Percentiles rank a stretch among this genome's conserved stretches.
phyloP scores from a whole-genome alignment of 2,888 invertebrate species.

The Abscondita cerata region DNA sequence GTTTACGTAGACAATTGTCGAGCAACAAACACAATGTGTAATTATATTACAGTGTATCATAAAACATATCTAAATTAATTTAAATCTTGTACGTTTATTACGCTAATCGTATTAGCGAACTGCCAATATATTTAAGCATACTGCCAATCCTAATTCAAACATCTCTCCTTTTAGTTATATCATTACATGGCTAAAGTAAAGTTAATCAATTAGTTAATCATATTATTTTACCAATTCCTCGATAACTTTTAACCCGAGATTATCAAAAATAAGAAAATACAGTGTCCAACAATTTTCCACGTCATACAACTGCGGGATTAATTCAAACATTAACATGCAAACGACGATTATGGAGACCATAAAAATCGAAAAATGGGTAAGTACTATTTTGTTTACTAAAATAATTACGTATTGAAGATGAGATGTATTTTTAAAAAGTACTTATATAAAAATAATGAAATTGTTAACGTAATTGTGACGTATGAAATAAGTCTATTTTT shows the following conservation, averaged over 20 bases:
- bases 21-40: background rate
- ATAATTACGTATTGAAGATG: no score
- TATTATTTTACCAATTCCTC: background rate
- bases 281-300: no score
- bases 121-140: slow-evolving; percentile 23
- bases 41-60: slow-evolving; percentile 18
- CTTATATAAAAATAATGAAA: background rate
- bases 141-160: slow-evolving; percentile 9
- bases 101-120: slow-evolving; percentile 19
- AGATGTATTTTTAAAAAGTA: no score
- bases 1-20: no score
- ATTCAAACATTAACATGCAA: background rate
- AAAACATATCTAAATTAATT: slow-evolving; percentile 26
- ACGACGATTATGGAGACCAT: background rate
- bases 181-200: slow-evolving; percentile 2
- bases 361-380: background rate
- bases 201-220: slow-evolving; percentile 8
- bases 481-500: slow-evolving; percentile 17
- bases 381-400: background rate
- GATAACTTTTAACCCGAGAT: slow-evolving; percentile 8
- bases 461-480: slow-evolving; percentile 24
- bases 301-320: no score
- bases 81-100: slow-evolving; percentile 16
- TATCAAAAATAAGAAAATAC: background rate
- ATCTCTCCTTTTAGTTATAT: background rate